Evolutionary conservation across 2,113 vertebrate species (phyloP), one percentile per base, ranked within the genome.

Genomic region (Urocitellus parryii): DNA sequence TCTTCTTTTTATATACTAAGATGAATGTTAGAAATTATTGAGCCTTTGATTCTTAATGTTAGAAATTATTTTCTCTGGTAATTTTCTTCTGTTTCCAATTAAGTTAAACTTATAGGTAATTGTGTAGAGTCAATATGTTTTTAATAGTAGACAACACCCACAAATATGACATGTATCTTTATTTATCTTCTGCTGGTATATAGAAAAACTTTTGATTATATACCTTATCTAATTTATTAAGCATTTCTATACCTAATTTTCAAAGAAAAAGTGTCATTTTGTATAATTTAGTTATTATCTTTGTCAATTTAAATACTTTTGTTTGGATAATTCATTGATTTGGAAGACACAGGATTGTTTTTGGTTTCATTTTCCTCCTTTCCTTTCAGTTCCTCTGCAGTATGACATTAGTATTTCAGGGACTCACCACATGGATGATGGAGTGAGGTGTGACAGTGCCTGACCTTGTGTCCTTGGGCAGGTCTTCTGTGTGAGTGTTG

Each of bases 401-500:
- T 58, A 72, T 9, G 20, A 1, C 20, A 1, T 42, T 18, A 74
- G 24, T 37, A 7, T 29, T 27, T 39, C 14, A n/a, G 34, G 63
- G 18, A 65, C 29, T 12, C 25, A 11, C 5, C 56, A 1, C 4
- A 5, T 12, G 37, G 10, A 8, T 1, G 2, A 42, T 58, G 56
- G 13, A 22, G 45, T 39, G 45, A 53, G 8, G 9, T 6, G 0
- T 37, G 12, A 18, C 6, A 17, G 56, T 58, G 56, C 1, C 78
- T 45, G 70, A 8, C 18, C 20, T 61, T 42, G 24, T 18, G 10
- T 39, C 12, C 22, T 7, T 29, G 34, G 34, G 3, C 14, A 51
- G 39, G 14, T 27, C 7, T 39, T 22, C 0, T 29, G 5, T 9
- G 48, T 0, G 5, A 58, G 5, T 11, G 8, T 5, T 68, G 22